These are phyloP conservation scores for Brachystomella parvula DNA, from an alignment of 1,140 invertebrate species.

Conservation along the genomic window DNA sequence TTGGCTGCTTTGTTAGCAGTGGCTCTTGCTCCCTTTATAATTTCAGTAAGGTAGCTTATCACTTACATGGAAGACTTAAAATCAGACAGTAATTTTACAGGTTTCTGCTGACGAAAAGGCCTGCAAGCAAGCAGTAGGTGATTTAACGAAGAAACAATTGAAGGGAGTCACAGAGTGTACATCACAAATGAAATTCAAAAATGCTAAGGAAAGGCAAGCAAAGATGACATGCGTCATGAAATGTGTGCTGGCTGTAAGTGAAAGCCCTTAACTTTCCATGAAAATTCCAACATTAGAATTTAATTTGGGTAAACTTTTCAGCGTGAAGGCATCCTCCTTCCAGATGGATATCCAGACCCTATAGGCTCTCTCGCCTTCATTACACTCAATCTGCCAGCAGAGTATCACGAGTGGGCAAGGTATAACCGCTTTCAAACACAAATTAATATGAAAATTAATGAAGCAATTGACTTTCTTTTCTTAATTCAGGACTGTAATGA, in stretches of 20 bases:
- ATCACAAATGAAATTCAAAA: constrained; percentile 24
- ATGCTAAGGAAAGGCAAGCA: constrained; percentile 20
- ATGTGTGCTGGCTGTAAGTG: constrained; percentile 4
- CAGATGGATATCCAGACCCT: neutral
- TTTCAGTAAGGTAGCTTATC: neutral
- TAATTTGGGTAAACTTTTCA: neutral
- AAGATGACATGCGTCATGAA: constrained; percentile 18
- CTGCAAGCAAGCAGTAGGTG: constrained; percentile 15
- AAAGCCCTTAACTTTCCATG: neutral
- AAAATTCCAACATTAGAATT: too few species aligned
- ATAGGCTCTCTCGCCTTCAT: neutral
- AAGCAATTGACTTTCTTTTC: too few species aligned
- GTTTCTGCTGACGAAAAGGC: constrained; percentile 4
- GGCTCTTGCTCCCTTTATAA: neutral
- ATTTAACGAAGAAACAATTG: constrained; percentile 23
- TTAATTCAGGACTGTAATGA: too few species aligned
- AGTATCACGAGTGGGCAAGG: neutral
- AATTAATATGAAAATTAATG: too few species aligned
- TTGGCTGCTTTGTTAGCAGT: neutral
- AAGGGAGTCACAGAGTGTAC: constrained; percentile 16
- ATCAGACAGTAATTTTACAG: neutral
- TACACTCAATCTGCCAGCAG: neutral
- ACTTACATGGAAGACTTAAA: neutral
- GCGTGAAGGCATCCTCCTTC: neutral
- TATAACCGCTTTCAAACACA: too few species aligned